These are phyloP conservation scores for Periplaneta americana DNA, from an alignment of 1,140 invertebrate genomes.

Conservation along the genomic window DNA sequence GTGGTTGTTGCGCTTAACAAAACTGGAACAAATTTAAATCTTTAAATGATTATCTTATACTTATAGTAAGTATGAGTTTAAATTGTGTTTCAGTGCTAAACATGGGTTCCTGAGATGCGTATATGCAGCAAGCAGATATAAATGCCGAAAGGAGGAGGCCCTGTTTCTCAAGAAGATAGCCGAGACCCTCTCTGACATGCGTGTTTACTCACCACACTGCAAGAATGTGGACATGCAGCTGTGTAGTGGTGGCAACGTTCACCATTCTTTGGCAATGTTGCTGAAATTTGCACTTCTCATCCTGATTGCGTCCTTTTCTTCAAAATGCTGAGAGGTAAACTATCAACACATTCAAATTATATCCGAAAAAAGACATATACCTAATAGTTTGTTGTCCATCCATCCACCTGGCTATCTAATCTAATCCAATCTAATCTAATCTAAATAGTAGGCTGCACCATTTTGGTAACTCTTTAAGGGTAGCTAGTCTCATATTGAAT, in stretches of 20 bases:
- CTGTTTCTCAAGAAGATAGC: slow-evolving; percentile 28
- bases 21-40: too few relatives aligned
- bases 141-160: slow-evolving; percentile 30
- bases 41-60: too few relatives aligned
- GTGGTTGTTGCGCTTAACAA: too few relatives aligned
- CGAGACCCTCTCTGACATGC: slow-evolving; percentile 15
- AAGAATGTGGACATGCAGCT: not conserved
- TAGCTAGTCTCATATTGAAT: too few relatives aligned
- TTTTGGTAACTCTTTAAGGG: too few relatives aligned
- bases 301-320: not conserved
- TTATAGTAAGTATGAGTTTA: too few relatives aligned
- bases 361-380: not conserved
- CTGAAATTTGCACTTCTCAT: too few relatives aligned
- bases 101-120: slow-evolving; percentile 32
- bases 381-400: too few relatives aligned
- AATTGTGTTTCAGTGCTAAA: slow-evolving; percentile 28
- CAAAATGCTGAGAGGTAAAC: not conserved
- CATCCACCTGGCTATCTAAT: too few relatives aligned
- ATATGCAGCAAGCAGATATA: slow-evolving; percentile 27
- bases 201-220: slow-evolving; percentile 11
- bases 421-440: not conserved
- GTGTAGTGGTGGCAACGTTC: not conserved
- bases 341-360: not conserved
- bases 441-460: not conserved
- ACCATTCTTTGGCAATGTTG: not conserved